Evolutionary conservation across 2,888 invertebrate species (phyloP), one percentile per base, ranked within the genome.

Genomic region (Scaptomyza caliginosa): DNA sequence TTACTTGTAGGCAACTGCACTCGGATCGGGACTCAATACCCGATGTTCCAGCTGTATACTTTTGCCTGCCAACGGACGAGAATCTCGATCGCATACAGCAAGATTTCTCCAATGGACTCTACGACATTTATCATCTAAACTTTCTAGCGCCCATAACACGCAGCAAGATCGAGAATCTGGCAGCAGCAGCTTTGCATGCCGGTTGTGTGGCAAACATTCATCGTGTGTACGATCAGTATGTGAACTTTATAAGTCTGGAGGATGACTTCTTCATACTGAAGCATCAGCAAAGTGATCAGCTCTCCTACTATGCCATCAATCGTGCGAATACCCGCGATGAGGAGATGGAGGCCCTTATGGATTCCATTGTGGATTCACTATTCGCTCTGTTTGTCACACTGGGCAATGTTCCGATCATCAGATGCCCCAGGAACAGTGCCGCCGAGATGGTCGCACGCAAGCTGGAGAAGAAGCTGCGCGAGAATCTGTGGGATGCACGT

Each of bases 401-500:
- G 83, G 98, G 99, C 92, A 93, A 93, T 90, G 92, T 92, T 23
- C 92, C 93, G 2, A 93, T 93, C 32, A 93, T 93, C 50, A 88
- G 90, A 7, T 91, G 97, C 91, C 98, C 97, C 6, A 95, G 96
- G 91, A 98, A 98, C 48, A 98, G 98, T 92, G 99, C 99, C 0
- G 99, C 99, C 0, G 99, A 99, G 93, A 97, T 98, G 96, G 98
- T 99, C 0, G 98, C 98, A 0, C 96, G 96, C 90, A 98, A 98
- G 91, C 92, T 99, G 67, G 98, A 99, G 87, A 99, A 99, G 91
- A 99, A 99, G 91, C 92, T 99, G 51, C 93, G 98, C 54, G 99
- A 99, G 90, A 99, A 99, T 92, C 92, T 99, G 11, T 96, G 99
- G 93, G 99, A 99, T 92, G 95, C 98, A 0, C 94, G 99, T 85